phyloP scores from a whole-genome alignment of 2,888 invertebrate genomes.

The Andrena bucephala region DNA sequence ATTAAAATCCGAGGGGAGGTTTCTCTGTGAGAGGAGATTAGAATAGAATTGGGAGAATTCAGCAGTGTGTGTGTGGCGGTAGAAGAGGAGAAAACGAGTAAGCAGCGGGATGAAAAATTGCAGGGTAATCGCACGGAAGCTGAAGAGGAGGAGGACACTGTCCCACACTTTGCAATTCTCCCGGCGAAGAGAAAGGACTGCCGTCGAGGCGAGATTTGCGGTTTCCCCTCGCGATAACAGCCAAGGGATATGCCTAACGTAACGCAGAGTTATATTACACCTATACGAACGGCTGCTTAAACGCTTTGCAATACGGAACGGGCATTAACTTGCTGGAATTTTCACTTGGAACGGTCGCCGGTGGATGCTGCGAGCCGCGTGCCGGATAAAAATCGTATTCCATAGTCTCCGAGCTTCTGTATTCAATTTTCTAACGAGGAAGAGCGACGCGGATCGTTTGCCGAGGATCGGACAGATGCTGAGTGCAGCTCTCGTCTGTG shows the following conservation, averaged over 20 bases:
- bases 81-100: constrained; percentile 34
- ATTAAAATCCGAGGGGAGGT: too few species aligned
- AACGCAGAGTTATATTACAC: constrained; percentile 60
- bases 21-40: too few species aligned
- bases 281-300: constrained; percentile 62
- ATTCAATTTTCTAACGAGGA: background rate
- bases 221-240: constrained; percentile 71
- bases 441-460: background rate
- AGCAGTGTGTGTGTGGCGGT: background rate
- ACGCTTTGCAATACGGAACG: constrained; percentile 55
- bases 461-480: background rate
- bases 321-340: constrained; percentile 66
- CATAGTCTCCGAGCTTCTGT: background rate
- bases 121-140: constrained; percentile 55
- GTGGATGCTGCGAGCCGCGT: background rate
- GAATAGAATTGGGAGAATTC: background rate
- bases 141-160: constrained; percentile 49
- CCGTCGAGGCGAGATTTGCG: constrained; percentile 72
- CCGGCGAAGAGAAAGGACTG: constrained; percentile 67
- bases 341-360: constrained; percentile 58
- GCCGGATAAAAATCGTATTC: background rate
- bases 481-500: background rate
- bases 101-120: constrained; percentile 42
- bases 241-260: constrained; percentile 64
- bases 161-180: constrained; percentile 69